Evolutionary conservation across 2,888 invertebrate genomes (phyloP).

Genomic region (Leucoma salicis): DNA sequence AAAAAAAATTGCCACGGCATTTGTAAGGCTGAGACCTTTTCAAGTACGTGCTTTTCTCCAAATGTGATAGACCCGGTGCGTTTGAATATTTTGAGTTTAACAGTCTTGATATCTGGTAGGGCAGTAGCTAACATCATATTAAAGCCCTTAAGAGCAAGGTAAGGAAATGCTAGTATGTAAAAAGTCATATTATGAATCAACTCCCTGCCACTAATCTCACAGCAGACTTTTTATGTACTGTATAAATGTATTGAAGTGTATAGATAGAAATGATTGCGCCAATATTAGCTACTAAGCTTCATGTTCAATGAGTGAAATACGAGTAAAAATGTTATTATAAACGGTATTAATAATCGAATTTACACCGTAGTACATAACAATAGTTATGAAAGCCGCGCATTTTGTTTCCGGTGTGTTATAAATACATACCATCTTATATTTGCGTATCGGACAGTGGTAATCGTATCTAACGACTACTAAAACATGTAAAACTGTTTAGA

Average conservation of each 20-base stretch:
- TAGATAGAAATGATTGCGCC: constrained; percentile 7
- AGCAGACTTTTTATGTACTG: background rate
- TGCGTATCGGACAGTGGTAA: constrained; percentile 64
- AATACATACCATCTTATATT: constrained; percentile 48
- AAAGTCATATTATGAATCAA: too few relatives aligned
- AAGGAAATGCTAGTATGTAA: too few relatives aligned
- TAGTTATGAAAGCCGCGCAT: constrained; percentile 30
- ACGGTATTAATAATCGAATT: constrained; percentile 36
- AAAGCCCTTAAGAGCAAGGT: too few relatives aligned
- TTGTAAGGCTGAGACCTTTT: too few relatives aligned
- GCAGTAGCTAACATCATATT: too few relatives aligned
- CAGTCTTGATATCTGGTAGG: too few relatives aligned
- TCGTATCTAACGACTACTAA: constrained; percentile 54
- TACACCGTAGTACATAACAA: constrained; percentile 34
- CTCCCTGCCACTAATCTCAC: too few relatives aligned
- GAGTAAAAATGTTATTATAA: constrained; percentile 27
- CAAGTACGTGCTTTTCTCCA: too few relatives aligned
- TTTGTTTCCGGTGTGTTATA: constrained; percentile 39
- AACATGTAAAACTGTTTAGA: constrained; percentile 53
- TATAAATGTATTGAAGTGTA: constrained; percentile 14
- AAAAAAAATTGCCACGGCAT: too few relatives aligned
- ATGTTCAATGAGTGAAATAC: constrained; percentile 12
- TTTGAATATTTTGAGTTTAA: too few relatives aligned
- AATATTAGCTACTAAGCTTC: constrained; percentile 20
- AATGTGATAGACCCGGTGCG: too few relatives aligned